Evolutionary conservation across 2,888 invertebrate species (phyloP).

Genomic region (Cheilosia impressa): DNA sequence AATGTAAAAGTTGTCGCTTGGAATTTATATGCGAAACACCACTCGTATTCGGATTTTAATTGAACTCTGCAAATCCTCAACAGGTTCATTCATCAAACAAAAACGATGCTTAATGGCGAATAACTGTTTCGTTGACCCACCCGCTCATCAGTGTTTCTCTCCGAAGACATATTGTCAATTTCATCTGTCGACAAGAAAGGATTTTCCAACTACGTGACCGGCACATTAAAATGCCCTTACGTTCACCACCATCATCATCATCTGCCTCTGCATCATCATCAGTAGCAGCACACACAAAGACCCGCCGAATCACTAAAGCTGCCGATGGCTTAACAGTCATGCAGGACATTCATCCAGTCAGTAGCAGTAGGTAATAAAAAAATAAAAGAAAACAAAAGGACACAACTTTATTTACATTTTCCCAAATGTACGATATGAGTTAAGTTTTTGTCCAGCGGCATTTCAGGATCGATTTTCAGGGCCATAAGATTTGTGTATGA

Average conservation of each 20-base stretch:
- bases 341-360: conserved; percentile 47
- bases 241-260: conserved; percentile 9
- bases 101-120: conserved; percentile 12
- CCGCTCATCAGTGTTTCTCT: neutral
- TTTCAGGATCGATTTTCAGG: conserved; percentile 33
- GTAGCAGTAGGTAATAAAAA: conserved; percentile 19
- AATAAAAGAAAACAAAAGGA: conserved; percentile 25
- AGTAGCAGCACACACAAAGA: conserved; percentile 22
- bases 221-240: conserved; percentile 47
- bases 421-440: conserved; percentile 55
- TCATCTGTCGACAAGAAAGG: conserved; percentile 44
- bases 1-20: too few species aligned
- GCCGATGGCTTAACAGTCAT: conserved; percentile 63
- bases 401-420: conserved; percentile 60
- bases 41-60: too few species aligned
- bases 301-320: conserved; percentile 56
- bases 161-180: conserved; percentile 12
- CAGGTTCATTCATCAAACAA: conserved; percentile 48
- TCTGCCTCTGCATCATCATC: conserved; percentile 6
- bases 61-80: conserved; percentile 14
- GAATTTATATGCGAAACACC: too few species aligned
- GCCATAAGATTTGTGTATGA: conserved; percentile 59
- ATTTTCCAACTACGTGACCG: conserved; percentile 61
- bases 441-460: conserved; percentile 54
- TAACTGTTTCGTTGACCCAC: neutral